Conservation (phyloP, 1,140 invertebrate species). For the Drosophila nannoptera region DNA sequence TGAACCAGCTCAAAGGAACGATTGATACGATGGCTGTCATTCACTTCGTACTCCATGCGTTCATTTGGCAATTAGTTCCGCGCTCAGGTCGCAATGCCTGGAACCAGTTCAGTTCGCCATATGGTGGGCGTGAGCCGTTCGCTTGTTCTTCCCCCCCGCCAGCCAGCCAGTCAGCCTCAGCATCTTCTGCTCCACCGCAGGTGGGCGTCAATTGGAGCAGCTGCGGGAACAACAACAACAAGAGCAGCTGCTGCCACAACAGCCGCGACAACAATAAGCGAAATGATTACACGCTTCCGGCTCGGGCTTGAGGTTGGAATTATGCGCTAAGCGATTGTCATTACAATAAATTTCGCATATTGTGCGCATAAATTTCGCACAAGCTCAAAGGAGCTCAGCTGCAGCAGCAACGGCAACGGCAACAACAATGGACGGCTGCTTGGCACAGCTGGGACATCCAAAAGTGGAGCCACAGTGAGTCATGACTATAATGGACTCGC, state of each 20-base stretch:
- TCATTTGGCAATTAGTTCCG: conserved; percentile 5
- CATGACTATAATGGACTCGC: conserved; percentile 46
- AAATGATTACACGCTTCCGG: conserved; percentile 70
- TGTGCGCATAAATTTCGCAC: conserved; percentile 73
- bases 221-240: conserved; percentile 24
- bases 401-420: conserved; percentile 27
- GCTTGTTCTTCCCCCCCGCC: conserved; percentile 40
- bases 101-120: conserved; percentile 17
- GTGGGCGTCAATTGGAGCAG: conserved; percentile 74
- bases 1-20: background rate
- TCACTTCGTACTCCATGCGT: background rate
- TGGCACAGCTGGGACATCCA: conserved; percentile 60
- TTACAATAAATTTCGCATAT: conserved; percentile 77
- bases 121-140: conserved; percentile 14
- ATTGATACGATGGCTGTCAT: background rate
- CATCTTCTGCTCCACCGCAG: conserved; percentile 37
- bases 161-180: background rate
- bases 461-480: conserved; percentile 52
- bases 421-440: conserved; percentile 20
- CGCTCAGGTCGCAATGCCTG: background rate
- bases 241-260: conserved; percentile 20
- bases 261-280: conserved; percentile 29
- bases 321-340: conserved; percentile 75
- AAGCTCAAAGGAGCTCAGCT: conserved; percentile 66
- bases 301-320: conserved; percentile 43